Percentiles rank a stretch among this genome's conserved stretches.
phyloP scores from a whole-genome alignment of 2,113 vertebrate genomes.

The Sphaerodactylus townsendi region DNA sequence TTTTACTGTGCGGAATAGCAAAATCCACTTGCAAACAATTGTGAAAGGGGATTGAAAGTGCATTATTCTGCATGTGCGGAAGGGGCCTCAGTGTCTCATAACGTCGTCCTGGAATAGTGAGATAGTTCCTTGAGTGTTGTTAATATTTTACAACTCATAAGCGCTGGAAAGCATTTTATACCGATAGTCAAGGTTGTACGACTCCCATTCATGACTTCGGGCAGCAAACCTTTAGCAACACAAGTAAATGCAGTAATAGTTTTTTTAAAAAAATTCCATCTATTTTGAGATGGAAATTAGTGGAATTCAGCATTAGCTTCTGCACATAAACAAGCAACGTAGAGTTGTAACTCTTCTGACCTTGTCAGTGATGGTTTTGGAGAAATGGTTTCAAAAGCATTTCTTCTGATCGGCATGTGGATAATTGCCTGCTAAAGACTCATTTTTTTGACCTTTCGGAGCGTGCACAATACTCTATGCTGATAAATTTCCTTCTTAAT shows the following conservation, averaged over 20 bases:
- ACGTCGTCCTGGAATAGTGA: no score
- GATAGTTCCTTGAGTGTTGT: no score
- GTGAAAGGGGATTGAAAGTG: no score
- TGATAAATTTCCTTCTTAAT: conserved; percentile 32
- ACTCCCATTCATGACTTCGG: no score
- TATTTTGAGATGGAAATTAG: neutral
- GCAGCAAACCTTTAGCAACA: neutral
- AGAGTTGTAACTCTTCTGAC: neutral
- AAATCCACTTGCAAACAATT: no score
- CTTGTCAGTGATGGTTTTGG: neutral
- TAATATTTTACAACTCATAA: no score
- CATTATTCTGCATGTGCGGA: no score
- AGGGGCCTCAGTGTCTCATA: no score
- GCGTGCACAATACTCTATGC: neutral
- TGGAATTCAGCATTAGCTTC: neutral
- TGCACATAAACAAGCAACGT: neutral
- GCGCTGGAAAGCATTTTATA: no score
- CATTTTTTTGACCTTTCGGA: neutral
- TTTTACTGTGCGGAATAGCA: no score
- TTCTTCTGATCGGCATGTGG: neutral
- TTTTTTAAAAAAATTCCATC: neutral
- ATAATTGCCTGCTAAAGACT: neutral
- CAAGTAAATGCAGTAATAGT: neutral
- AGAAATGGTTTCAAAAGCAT: neutral
- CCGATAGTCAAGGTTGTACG: no score